These are phyloP conservation scores for Lasiurus cinereus DNA, from an alignment of 2,113 vertebrate genomes.

Conservation along the genomic window DNA sequence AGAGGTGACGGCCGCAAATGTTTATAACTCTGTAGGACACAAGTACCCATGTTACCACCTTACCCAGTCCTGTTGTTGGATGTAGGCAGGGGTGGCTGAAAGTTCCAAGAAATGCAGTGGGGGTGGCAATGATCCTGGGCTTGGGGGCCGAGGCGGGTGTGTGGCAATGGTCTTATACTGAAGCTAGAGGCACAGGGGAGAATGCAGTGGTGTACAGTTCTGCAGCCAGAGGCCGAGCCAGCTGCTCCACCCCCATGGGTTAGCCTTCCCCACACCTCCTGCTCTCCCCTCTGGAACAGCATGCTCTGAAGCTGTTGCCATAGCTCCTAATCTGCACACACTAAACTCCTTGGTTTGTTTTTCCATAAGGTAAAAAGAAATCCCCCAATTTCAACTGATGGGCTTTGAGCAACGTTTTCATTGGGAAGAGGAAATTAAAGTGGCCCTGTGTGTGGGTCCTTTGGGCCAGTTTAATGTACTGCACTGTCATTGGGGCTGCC, in stretches of 20 bases:
- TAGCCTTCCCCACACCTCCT: too few relatives aligned
- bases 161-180: background rate
- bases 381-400: background rate
- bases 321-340: background rate
- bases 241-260: background rate
- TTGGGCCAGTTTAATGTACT: background rate
- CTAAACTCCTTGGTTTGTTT: slow-evolving; percentile 21
- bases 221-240: background rate
- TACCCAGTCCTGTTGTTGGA: background rate
- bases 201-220: background rate
- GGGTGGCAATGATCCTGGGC: background rate
- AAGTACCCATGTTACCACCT: background rate
- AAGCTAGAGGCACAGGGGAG: background rate
- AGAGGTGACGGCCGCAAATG: background rate
- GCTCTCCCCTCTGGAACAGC: background rate
- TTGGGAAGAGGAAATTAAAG: slow-evolving; percentile 15
- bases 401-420: background rate
- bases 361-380: background rate
- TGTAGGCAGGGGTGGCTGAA: background rate
- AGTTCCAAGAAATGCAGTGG: background rate
- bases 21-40: background rate
- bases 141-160: background rate
- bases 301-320: background rate
- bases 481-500: background rate
- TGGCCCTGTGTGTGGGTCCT: background rate